phyloP scores from a whole-genome alignment of 2,888 invertebrate species.

The Nomada fabriciana region DNA sequence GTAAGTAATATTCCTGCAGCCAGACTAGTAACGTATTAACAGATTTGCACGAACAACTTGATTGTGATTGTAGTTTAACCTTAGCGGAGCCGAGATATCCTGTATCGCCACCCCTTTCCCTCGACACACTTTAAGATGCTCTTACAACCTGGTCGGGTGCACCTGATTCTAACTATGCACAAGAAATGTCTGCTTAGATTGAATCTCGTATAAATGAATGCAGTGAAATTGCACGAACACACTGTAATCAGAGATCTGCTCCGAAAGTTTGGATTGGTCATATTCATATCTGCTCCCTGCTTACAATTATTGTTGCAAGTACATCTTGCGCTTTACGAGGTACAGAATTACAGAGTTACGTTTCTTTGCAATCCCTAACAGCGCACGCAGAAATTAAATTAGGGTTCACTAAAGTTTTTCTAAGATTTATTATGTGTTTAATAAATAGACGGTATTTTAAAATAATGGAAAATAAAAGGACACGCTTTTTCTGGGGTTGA shows the following conservation, averaged over 20 bases:
- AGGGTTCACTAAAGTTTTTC: no score
- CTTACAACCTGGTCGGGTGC: constrained; percentile 54
- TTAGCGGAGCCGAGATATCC: neutral
- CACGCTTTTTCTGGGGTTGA: no score
- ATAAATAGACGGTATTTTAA: no score
- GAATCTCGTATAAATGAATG: constrained; percentile 54
- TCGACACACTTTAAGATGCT: constrained; percentile 36
- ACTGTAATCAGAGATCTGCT: constrained; percentile 45
- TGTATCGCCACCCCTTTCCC: constrained; percentile 27
- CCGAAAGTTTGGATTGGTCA: constrained; percentile 55
- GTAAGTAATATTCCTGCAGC: neutral
- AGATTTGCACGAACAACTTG: constrained; percentile 1
- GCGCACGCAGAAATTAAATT: no score
- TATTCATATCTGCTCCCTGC: constrained; percentile 26
- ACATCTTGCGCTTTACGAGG: constrained; percentile 1
- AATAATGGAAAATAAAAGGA: no score
- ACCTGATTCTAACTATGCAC: constrained; percentile 31
- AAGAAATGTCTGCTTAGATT: constrained; percentile 53
- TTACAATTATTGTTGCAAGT: constrained; percentile 39
- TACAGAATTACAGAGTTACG: neutral
- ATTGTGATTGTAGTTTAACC: constrained; percentile 43
- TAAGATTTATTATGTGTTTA: no score
- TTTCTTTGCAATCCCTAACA: neutral
- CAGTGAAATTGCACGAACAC: constrained; percentile 35
- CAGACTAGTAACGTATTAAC: neutral